These are phyloP conservation scores for Diplogasteroides magnus DNA, from an alignment of 1,140 invertebrate species.

Conservation along the genomic window DNA sequence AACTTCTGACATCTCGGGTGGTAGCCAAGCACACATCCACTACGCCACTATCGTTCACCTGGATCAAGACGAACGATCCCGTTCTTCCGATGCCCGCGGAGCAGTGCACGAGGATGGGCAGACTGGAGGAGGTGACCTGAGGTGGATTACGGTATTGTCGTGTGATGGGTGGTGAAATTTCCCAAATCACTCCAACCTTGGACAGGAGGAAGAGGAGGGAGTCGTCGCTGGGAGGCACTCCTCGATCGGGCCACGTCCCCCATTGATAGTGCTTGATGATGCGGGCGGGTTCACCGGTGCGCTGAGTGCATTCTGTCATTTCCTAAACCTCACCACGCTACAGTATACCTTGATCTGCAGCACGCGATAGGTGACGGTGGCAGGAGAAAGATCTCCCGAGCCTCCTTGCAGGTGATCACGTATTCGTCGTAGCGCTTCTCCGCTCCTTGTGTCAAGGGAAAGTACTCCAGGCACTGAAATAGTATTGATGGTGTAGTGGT, in stretches of 20 bases:
- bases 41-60: neutral
- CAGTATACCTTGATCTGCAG: too few species aligned
- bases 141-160: neutral
- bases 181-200: neutral
- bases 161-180: too few species aligned
- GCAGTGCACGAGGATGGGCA: neutral
- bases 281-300: neutral
- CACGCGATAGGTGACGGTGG: neutral
- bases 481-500: too few species aligned
- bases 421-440: neutral
- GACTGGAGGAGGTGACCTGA: neutral
- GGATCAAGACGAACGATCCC: neutral
- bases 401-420: neutral
- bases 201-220: neutral
- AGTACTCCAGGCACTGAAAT: neutral
- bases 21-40: too few species aligned
- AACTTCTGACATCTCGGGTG: neutral
- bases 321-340: neutral
- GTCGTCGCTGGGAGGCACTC: neutral
- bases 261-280: neutral
- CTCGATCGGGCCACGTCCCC: neutral
- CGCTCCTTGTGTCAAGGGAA: neutral
- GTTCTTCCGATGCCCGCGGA: neutral
- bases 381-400: neutral
- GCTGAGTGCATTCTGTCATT: neutral